These are phyloP conservation scores for Aphelenchoides fujianensis DNA, from an alignment of 1,140 invertebrate species.

Conservation along the genomic window DNA sequence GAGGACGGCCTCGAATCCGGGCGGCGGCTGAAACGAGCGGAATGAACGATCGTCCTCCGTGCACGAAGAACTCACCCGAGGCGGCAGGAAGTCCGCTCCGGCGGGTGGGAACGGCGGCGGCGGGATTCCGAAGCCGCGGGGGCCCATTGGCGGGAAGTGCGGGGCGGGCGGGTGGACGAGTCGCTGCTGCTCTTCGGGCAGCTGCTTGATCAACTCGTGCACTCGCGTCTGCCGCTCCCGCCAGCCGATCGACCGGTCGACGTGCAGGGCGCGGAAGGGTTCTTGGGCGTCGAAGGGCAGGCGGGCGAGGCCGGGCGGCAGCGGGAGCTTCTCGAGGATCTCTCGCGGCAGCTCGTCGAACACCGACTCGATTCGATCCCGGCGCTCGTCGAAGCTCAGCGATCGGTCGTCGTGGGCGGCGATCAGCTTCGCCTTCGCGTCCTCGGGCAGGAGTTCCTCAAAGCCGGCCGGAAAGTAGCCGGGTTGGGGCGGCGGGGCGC, in stretches of 20 bases:
- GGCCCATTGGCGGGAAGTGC: not conserved
- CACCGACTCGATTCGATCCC: not conserved
- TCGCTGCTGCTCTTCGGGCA: constrained; percentile 4
- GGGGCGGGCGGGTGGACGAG: not conserved
- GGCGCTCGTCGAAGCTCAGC: constrained; percentile 12
- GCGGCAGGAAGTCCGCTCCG: not conserved
- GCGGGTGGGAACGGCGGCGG: too few species aligned
- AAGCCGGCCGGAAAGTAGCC: constrained; percentile 5
- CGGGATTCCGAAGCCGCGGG: not conserved
- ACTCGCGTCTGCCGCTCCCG: not conserved
- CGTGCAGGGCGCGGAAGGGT: not conserved
- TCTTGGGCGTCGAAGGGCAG: not conserved
- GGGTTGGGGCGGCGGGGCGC: not conserved
- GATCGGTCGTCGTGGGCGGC: not conserved
- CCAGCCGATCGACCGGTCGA: not conserved
- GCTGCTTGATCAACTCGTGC: constrained; percentile 2
- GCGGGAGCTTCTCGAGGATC: not conserved
- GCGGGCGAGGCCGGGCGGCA: constrained; percentile 11
- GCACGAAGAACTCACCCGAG: constrained; percentile 2
- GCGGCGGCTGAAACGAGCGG: constrained; percentile 18
- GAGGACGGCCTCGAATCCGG: constrained; percentile 26
- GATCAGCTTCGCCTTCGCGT: not conserved
- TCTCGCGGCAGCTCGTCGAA: constrained; percentile 12
- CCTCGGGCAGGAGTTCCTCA: not conserved
- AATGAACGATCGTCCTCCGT: not conserved